Evolutionary conservation across 2,113 vertebrate genomes (phyloP).

Genomic region (Lagopus leucura): DNA sequence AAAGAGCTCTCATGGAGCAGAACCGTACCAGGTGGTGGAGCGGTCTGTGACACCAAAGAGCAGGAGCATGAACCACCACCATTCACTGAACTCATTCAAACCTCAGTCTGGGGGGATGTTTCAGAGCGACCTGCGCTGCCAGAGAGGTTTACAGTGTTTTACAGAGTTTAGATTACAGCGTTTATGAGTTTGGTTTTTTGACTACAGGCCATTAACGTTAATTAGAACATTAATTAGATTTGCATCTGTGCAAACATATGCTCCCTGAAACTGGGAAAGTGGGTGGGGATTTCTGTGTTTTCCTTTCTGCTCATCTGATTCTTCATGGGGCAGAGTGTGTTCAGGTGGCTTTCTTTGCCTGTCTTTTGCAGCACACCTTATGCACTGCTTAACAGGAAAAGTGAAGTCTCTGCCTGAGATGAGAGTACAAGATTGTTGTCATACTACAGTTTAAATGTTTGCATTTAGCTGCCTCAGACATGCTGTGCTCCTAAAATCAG

Average conservation of each 20-base stretch:
- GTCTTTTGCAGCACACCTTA: background rate
- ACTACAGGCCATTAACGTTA: background rate
- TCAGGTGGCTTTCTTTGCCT: background rate
- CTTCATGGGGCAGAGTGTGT: background rate
- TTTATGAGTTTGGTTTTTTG: background rate
- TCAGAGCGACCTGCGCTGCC: background rate
- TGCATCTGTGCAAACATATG: background rate
- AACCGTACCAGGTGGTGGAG: background rate
- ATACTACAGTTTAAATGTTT: background rate
- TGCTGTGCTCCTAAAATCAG: rapidly evolving
- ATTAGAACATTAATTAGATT: background rate
- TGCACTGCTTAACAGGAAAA: background rate
- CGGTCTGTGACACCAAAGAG: background rate
- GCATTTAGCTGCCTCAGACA: background rate
- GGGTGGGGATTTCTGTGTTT: background rate
- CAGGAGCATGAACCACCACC: rapidly evolving
- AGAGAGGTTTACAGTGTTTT: background rate
- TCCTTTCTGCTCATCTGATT: background rate
- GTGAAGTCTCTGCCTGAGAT: background rate
- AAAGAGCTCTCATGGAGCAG: background rate
- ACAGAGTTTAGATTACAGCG: background rate
- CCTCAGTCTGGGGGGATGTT: background rate
- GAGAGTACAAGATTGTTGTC: background rate
- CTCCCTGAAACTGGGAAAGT: background rate
- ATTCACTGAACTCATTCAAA: background rate